Evolutionary conservation across 2,797 vertebrate species (phyloP), one percentile per base, ranked within the genome.

Genomic region (Petrocephalus schoutedeni): DNA sequence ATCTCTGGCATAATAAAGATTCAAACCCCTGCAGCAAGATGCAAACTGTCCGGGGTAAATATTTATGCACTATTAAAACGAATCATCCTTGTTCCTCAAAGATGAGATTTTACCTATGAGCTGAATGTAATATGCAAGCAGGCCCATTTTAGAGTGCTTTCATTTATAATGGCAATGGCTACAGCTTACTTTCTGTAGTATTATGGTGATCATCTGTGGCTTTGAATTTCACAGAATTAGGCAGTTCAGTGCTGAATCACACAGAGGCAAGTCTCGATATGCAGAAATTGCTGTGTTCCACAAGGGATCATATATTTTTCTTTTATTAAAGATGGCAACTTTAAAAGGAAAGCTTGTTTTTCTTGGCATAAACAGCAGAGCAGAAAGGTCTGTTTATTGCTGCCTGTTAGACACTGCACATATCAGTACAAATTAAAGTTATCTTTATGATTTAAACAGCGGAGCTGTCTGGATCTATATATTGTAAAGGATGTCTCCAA

Each of bases 401-500:
- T 77, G 71, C 36, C 36, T 77, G 32, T 45, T 77, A 41, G 71
- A 45, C 36, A n/a, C 36, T 41, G 71, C 36, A 54, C 80, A 54
- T 84, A 84, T 51, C 45, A 51, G 80, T 53, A 86, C 19, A 86
- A 32, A 57, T 36, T 57, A 21, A 57, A 86, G n/a, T 36, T 58
- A 86, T 32, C 53, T 36, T 23, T 32, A 86, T 32, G 21, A 59
- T 84, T 84, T 53, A 84, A 53, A 84, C 8, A 53, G 21, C 21
- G n/a, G 1, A 54, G 82, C 82, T 54, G 53, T 56, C 49, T 84
- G 82, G 51, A 51, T 9, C 51, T 54, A 84, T 56, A 84, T n/a
- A 6, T 21, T 84, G 82, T 51, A 84, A 84, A 86, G 57, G n/a
- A 58, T 32, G 94, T 94, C 95, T 95, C 95, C 91, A 94, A 95